Conservation (phyloP, 2,797 vertebrate species). For the Balearica regulorum region DNA sequence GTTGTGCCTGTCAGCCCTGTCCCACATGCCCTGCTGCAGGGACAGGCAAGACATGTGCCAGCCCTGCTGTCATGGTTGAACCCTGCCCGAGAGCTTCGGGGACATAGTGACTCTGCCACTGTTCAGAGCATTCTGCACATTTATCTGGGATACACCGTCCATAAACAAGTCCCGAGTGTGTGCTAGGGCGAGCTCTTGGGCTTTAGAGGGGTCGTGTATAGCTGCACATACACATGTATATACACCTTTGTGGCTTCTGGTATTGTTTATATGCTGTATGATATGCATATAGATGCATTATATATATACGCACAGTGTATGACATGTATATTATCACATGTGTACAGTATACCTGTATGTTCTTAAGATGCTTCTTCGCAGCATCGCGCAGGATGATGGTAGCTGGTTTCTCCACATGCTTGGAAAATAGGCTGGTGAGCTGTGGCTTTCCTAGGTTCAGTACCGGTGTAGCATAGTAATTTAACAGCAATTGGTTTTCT, state of each 20-base stretch:
- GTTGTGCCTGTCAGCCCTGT: background rate
- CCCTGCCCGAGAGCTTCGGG: background rate
- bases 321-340: background rate
- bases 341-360: background rate
- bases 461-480: background rate
- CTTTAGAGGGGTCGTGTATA: rapidly evolving
- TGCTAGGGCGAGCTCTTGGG: rapidly evolving
- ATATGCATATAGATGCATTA: background rate
- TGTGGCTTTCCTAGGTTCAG: background rate
- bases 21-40: background rate
- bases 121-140: background rate
- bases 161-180: background rate
- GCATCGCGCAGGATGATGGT: background rate
- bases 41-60: background rate
- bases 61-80: background rate
- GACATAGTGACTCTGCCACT: rapidly evolving
- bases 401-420: background rate
- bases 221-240: background rate
- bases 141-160: background rate
- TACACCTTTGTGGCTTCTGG: background rate
- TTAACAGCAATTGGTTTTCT: background rate
- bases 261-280: background rate
- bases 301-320: rapidly evolving
- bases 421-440: background rate
- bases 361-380: background rate